A percentile compares a stretch with the other conserved stretches of the same genome.
These are phyloP conservation scores for Maniola jurtina DNA, from an alignment of 1,140 invertebrate genomes.

Conservation along the genomic window DNA sequence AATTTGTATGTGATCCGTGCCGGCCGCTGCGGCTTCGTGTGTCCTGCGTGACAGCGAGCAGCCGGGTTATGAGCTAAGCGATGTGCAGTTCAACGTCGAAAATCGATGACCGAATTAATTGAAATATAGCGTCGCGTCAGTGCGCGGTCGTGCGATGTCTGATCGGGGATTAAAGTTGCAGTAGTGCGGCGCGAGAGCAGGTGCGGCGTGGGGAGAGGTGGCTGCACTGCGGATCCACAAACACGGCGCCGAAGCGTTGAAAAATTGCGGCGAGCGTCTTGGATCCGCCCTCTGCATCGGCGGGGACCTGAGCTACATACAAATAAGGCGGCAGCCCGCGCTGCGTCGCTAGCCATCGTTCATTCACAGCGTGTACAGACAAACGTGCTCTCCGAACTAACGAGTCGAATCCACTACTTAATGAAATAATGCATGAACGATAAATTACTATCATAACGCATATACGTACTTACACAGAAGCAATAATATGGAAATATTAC, in stretches of 20 bases:
- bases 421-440: conserved; percentile 6
- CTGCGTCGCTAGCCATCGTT: conserved; percentile 32
- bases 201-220: conserved; percentile 40
- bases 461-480: background rate
- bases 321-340: conserved; percentile 52
- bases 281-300: conserved; percentile 55
- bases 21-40: conserved; percentile 32
- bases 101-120: conserved; percentile 73
- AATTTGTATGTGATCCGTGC: conserved; percentile 23
- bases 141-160: conserved; percentile 59
- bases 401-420: background rate
- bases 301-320: conserved; percentile 61
- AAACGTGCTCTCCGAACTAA: conserved; percentile 21
- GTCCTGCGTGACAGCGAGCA: conserved; percentile 37
- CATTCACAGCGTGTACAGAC: conserved; percentile 21
- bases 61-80: conserved; percentile 51
- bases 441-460: background rate
- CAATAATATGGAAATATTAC: no score
- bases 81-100: conserved; percentile 51
- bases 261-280: conserved; percentile 73
- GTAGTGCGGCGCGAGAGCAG: conserved; percentile 51
- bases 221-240: conserved; percentile 58
- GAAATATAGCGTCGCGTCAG: conserved; percentile 70
- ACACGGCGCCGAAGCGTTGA: conserved; percentile 70
- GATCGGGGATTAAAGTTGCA: conserved; percentile 72